These are phyloP conservation scores for Trinectes maculatus DNA, from an alignment of 2,113 vertebrate species.

Conservation along the genomic window DNA sequence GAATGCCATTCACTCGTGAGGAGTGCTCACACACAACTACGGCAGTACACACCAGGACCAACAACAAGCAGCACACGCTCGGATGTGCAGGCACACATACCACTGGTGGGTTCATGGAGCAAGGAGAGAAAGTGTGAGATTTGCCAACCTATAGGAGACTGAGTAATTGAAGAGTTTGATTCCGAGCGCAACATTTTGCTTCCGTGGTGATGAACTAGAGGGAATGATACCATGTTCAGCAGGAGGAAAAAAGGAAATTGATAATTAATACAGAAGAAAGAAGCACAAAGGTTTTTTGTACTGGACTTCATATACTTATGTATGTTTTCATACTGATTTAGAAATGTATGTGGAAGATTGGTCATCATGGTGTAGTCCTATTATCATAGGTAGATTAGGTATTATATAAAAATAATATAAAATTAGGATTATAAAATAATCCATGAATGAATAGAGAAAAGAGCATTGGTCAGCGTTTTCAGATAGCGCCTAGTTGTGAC, in stretches of 20 bases:
- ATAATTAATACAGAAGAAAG: slow-evolving; percentile 36
- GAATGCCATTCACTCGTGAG: slow-evolving; percentile 82
- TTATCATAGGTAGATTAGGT: too few relatives aligned
- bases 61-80: slow-evolving; percentile 71
- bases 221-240: slow-evolving; percentile 91
- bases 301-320: neutral
- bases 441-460: neutral
- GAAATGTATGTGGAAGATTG: neutral
- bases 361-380: too few relatives aligned
- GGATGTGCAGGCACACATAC: slow-evolving; percentile 83
- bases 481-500: neutral
- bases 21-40: slow-evolving; percentile 38
- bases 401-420: too few relatives aligned
- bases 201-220: slow-evolving; percentile 99
- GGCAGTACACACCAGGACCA: slow-evolving; percentile 59
- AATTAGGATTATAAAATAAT: too few relatives aligned
- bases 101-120: slow-evolving; percentile 83
- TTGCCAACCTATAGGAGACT: slow-evolving; percentile 99
- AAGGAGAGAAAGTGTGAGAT: slow-evolving; percentile 91
- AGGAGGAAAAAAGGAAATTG: slow-evolving; percentile 57
- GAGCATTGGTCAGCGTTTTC: neutral
- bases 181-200: slow-evolving; percentile 99
- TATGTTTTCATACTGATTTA: neutral
- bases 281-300: slow-evolving; percentile 25
- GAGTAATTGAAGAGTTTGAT: slow-evolving; percentile 99